Base-by-base conservation (phyloP, 2,888 invertebrate genomes). In the Proisotoma minuta region DNA sequence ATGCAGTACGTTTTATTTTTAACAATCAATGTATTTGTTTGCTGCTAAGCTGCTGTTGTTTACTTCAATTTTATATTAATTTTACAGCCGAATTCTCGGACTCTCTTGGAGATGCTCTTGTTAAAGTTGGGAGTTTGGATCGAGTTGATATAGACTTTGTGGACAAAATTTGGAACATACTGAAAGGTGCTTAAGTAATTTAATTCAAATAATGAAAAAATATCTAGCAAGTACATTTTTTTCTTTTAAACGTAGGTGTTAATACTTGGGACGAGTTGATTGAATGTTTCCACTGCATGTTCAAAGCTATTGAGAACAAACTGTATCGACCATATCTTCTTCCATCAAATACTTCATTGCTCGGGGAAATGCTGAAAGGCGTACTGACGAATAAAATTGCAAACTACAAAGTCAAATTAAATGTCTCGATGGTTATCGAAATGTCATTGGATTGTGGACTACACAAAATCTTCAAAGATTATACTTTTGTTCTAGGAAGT, bases 291-390 rank as follows among this genome's bases (percentile, higher is more conserved):
- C 50, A 59, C 3, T 5, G 60, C 1, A 57, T 73, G 15, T 70
- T 67, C 47, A 28, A 56, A 8, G 53, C 67, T 4, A 64, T 73
- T 5, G 66, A 67, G 8, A 58, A 57, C 20, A 73, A 71, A 56
- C 43, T 62, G 39, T 73, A 70, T 26, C 57, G 73, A 47, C 73
- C 73, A 39, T 71, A 73, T 34, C 22, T 72, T 1, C 63, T 72
- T 26, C 63, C 71, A 1, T 62, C 61, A 1, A 72, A 71, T 39
- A 48, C 27, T 1, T 71, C 72, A n/a, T 28, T 24, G 22, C 52
- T 73, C 26, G 58, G 68, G 1, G 56, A 56, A 18, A 23, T 58
- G 1, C 49, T 73, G 1, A 60, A 60, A 24, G 52, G 57, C 18
- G 53, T 69, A 10, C 59, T 68, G 40, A 63, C 49, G 18, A 60